Evolutionary conservation across 2,797 vertebrate genomes (phyloP), one percentile per base, ranked within the genome.

Genomic region (Crenuchus spilurus): DNA sequence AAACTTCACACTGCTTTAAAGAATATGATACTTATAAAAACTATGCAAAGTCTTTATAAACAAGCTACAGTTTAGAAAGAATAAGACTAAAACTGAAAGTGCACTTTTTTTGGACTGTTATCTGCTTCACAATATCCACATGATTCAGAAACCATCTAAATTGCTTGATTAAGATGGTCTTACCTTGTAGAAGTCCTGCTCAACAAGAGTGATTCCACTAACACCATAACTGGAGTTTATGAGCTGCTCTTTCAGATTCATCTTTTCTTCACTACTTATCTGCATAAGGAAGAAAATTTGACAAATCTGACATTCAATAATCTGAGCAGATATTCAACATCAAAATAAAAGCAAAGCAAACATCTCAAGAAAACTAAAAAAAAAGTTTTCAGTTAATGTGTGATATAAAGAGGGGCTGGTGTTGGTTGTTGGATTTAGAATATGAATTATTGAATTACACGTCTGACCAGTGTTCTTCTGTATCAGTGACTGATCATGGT

Each of bases 181-280:
- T 86, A 98, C 97, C 92, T 95, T 98, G 89, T 96, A 99, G 84
- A 95, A 93, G 66, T 93, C 94, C 30, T 91, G 87, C 0, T 85
- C 78, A 71, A 88, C 91, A 20, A 90, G 72, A 14, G 87, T 93
- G 80, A 11, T 0, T 48, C 68, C 77, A 82, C 0, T 93, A 78
- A 92, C 14, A 20, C 65, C 65, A 55, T 89, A 91, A 58, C 89
- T 96, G 85, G 96, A 98, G 18, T 26, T 72, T 49, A 75, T n/a
- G 28, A 99, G 92, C 44, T 97, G 89, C 0, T 87, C 70, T 80
- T n/a, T 8, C 75, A 94, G 86, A 4, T 14, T 42, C 2, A 13
- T 75, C 89, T 95, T 98, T 70, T 96, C 87, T 1, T 94, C 86
- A 11, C 74, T 74, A 57, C 78, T 89, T 77, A 97, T 88, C 97